Evolutionary conservation across 30 jellyfish, hydroid and myxozoan species (phyloP).

Genomic region (Catostylus mosaicus): DNA sequence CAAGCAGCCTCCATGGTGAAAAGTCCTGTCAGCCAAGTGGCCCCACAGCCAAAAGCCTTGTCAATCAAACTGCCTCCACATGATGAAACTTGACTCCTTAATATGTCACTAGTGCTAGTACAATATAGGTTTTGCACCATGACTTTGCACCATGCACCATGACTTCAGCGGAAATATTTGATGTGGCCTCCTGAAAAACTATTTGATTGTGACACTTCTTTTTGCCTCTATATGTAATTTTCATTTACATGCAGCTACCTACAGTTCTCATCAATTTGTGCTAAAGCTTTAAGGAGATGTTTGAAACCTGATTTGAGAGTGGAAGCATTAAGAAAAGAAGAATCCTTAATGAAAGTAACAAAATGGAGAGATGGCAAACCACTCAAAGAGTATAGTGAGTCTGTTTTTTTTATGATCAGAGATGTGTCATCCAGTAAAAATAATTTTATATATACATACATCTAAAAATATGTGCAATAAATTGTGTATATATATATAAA

Average conservation of each 20-base stretch:
- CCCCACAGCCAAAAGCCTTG: no score
- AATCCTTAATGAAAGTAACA: slow-evolving; percentile 77
- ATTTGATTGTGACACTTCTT: not conserved
- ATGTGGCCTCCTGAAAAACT: not conserved
- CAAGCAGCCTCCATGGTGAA: no score
- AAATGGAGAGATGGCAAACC: slow-evolving; percentile 97
- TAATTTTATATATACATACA: no score
- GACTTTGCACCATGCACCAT: not conserved
- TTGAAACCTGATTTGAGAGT: slow-evolving; percentile 92
- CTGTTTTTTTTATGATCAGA: not conserved
- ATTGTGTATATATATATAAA: not conserved
- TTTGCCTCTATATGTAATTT: not conserved
- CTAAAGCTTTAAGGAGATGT: slow-evolving; percentile 82
- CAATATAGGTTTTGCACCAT: not conserved
- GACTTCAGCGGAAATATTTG: not conserved
- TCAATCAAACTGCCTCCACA: not conserved
- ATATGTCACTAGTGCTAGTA: not conserved
- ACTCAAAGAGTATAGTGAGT: slow-evolving; percentile 77
- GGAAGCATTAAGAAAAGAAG: slow-evolving; percentile 78
- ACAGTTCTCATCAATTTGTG: slow-evolving; percentile 93
- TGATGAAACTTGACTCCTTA: not conserved
- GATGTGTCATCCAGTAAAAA: not conserved
- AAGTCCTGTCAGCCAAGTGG: no score
- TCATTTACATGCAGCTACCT: slow-evolving; percentile 61
- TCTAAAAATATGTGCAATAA: not conserved